phyloP scores from a whole-genome alignment of 1,140 invertebrate genomes.

The Drosophila nigromelanica region DNA sequence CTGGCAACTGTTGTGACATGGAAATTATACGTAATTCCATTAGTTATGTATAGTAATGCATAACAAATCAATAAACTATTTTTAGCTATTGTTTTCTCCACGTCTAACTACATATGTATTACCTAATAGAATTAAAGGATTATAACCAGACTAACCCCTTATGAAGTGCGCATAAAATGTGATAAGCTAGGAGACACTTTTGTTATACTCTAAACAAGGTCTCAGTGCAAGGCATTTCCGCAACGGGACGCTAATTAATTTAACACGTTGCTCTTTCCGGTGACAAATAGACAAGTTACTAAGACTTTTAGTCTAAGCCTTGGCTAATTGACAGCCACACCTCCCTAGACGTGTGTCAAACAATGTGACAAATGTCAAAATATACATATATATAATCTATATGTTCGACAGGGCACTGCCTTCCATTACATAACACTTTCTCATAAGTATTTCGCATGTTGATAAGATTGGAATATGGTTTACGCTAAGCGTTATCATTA shows the following conservation, averaged over 20 bases:
- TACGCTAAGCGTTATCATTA: constrained; percentile 1
- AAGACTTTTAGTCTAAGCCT: constrained; percentile 32
- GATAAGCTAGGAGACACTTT: constrained; percentile 13
- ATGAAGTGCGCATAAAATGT: constrained; percentile 2
- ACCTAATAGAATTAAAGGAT: constrained; percentile 3
- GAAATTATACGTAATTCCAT: too few relatives aligned
- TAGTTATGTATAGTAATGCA: too few relatives aligned
- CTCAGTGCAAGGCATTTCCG: constrained; percentile 23
- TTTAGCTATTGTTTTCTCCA: too few relatives aligned
- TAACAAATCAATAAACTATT: too few relatives aligned
- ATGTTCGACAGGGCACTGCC: constrained; percentile 12
- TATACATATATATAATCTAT: constrained; percentile 25
- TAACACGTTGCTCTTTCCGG: constrained; percentile 28
- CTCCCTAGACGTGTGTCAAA: constrained; percentile 18
- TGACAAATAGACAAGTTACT: constrained; percentile 24
- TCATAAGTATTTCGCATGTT: neutral
- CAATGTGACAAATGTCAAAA: constrained; percentile 39
- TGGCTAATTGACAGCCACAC: constrained; percentile 48
- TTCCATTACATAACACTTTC: constrained; percentile 39
- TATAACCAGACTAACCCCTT: neutral
- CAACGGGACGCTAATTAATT: constrained; percentile 36
- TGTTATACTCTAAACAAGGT: constrained; percentile 20
- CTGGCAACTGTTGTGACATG: too few relatives aligned
- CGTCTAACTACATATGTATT: neutral
- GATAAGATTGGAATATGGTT: constrained; percentile 50